phyloP scores from a whole-genome alignment of 1,140 invertebrate genomes.

The Grapholita molesta region DNA sequence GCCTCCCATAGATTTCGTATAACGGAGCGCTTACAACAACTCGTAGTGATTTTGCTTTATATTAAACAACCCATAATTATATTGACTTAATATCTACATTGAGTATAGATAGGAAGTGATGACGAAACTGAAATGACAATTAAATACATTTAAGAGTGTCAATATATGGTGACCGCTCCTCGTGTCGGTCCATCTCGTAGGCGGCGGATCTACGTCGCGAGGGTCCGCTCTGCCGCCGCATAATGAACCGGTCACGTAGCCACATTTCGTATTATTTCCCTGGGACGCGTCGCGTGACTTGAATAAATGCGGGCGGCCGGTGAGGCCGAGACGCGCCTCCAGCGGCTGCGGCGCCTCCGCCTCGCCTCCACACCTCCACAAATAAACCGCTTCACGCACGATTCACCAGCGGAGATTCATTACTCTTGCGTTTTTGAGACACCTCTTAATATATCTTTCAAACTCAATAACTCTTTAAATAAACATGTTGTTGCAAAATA shows the following conservation, averaged over 20 bases:
- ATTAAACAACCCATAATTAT: no score
- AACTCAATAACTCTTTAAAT: background rate
- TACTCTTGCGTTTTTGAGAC: constrained; percentile 54
- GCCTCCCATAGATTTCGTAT: background rate
- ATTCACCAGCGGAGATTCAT: constrained; percentile 71
- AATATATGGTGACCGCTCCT: background rate
- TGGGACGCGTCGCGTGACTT: constrained; percentile 71
- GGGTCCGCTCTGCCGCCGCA: constrained; percentile 49
- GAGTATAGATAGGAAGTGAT: background rate
- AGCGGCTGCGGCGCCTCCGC: background rate
- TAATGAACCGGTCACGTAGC: constrained; percentile 76
- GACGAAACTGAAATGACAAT: background rate
- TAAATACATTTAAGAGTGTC: background rate
- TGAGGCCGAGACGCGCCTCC: constrained; percentile 40
- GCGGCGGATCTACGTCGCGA: background rate
- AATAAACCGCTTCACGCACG: constrained; percentile 76
- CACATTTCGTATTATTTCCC: constrained; percentile 78
- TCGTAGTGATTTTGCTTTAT: no score
- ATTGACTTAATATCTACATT: no score
- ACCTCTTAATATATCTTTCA: background rate
- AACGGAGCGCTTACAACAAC: background rate
- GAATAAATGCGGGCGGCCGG: constrained; percentile 63
- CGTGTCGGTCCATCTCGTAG: background rate
- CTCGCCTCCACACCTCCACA: constrained; percentile 63
- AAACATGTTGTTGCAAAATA: background rate